These are phyloP conservation scores for Paelopatides confundens DNA, from an alignment of 53 echinoderm and acorn worm genomes.

Conservation along the genomic window DNA sequence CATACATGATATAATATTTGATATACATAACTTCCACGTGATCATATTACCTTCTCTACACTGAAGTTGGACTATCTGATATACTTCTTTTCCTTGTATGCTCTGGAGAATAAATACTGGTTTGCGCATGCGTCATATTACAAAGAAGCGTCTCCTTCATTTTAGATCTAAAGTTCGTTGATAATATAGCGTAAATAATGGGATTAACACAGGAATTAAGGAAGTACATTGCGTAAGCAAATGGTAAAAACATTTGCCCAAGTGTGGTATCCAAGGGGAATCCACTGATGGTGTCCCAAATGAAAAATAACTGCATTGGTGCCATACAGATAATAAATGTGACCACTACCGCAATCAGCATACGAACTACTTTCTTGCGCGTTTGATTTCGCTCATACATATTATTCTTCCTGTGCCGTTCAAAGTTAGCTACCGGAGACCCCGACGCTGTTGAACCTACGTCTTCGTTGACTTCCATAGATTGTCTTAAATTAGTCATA, in stretches of 20 bases:
- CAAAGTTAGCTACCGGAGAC: neutral
- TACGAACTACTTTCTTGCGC: slow-evolving; percentile 90
- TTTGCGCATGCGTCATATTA: slow-evolving; percentile 16
- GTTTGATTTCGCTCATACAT: slow-evolving; percentile 67
- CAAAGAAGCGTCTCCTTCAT: slow-evolving; percentile 81
- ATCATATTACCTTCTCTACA: no score
- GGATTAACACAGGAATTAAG: slow-evolving; percentile 94
- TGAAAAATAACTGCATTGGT: slow-evolving; percentile 66
- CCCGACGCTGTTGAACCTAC: slow-evolving; percentile 8
- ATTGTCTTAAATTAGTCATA: slow-evolving; percentile 22
- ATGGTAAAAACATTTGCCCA: slow-evolving; percentile 57
- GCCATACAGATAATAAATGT: slow-evolving; percentile 82
- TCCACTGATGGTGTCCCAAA: slow-evolving; percentile 44
- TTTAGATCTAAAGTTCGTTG: slow-evolving; percentile 88
- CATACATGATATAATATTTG: no score
- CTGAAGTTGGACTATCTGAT: slow-evolving; percentile 20
- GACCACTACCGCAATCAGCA: slow-evolving; percentile 80
- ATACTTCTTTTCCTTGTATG: slow-evolving; percentile 29
- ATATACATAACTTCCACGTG: no score
- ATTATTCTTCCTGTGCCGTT: slow-evolving; percentile 53
- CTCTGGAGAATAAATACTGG: slow-evolving; percentile 37
- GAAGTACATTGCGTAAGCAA: slow-evolving; percentile 76
- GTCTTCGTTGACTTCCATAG: slow-evolving; percentile 40
- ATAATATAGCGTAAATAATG: slow-evolving; percentile 86
- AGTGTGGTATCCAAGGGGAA: neutral